These are phyloP conservation scores for Meiosimyza platycephala DNA, from an alignment of 2,888 invertebrate species.

Conservation along the genomic window DNA sequence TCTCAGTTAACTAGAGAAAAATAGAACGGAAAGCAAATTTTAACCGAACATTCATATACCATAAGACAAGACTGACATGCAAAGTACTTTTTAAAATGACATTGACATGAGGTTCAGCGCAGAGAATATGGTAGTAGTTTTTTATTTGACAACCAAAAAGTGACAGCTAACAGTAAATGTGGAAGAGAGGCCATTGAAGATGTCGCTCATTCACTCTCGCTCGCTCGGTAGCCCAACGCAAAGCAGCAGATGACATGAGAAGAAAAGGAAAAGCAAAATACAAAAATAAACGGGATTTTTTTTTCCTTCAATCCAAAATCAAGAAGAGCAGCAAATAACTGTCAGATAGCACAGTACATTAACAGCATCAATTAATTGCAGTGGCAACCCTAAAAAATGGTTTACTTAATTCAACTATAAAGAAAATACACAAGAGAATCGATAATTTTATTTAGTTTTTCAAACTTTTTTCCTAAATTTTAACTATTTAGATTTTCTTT, in stretches of 20 bases:
- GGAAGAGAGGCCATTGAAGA: neutral
- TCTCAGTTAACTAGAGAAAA: constrained; percentile 7
- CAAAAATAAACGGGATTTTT: too few species aligned
- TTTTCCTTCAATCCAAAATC: too few species aligned
- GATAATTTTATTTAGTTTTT: too few species aligned
- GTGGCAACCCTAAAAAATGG: too few species aligned
- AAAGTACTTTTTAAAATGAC: constrained; percentile 12
- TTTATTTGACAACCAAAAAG: constrained; percentile 57
- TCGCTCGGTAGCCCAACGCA: neutral
- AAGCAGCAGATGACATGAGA: neutral
- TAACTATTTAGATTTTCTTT: neutral
- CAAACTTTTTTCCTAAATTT: neutral
- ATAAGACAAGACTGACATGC: constrained; percentile 19
- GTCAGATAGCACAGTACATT: too few species aligned
- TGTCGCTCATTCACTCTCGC: constrained; percentile 1
- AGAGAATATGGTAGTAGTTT: constrained; percentile 67
- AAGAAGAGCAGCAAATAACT: too few species aligned
- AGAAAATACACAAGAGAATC: too few species aligned
- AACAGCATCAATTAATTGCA: too few species aligned
- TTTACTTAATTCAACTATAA: too few species aligned
- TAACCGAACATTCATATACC: constrained; percentile 18
- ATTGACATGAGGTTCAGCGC: constrained; percentile 61
- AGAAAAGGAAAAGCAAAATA: too few species aligned
- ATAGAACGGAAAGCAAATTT: neutral
- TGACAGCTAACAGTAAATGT: constrained; percentile 9